A percentile compares a stretch with the other conserved stretches of the same genome.
Evolutionary conservation across 92 coral and sea anemone genomes (phyloP).

Genomic region (Porites rus): DNA sequence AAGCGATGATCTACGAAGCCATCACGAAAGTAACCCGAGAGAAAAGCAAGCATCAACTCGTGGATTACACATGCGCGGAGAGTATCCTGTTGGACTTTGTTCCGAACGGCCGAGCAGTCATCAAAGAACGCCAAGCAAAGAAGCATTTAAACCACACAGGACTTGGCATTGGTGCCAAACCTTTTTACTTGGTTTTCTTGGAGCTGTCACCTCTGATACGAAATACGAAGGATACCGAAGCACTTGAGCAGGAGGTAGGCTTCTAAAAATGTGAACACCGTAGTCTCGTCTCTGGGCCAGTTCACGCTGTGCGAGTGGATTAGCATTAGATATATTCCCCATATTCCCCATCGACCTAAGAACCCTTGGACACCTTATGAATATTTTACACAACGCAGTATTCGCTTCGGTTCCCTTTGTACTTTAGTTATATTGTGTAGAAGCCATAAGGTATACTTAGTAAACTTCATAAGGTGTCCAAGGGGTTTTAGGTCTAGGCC

Average conservation of each 20-base stretch:
- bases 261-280: not conserved
- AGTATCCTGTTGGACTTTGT: slow-evolving; percentile 49
- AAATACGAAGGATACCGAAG: not conserved
- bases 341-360: too few species aligned
- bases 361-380: too few species aligned
- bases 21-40: slow-evolving; percentile 42
- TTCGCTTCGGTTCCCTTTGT: too few species aligned
- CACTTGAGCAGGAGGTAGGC: slow-evolving; percentile 28
- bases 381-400: too few species aligned
- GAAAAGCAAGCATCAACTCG: slow-evolving; percentile 21
- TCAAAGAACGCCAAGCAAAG: not conserved
- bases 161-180: slow-evolving; percentile 1
- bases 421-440: too few species aligned
- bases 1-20: slow-evolving; percentile 56
- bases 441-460: too few species aligned
- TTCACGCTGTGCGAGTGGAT: not conserved
- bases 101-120: not conserved
- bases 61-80: slow-evolving; percentile 68
- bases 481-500: too few species aligned
- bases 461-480: too few species aligned
- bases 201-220: not conserved
- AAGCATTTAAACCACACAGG: not conserved
- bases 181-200: slow-evolving; percentile 46
- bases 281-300: not conserved
- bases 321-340: too few species aligned